These are phyloP conservation scores for Fringilla coelebs DNA, from an alignment of 2,797 vertebrate species.

Conservation along the genomic window DNA sequence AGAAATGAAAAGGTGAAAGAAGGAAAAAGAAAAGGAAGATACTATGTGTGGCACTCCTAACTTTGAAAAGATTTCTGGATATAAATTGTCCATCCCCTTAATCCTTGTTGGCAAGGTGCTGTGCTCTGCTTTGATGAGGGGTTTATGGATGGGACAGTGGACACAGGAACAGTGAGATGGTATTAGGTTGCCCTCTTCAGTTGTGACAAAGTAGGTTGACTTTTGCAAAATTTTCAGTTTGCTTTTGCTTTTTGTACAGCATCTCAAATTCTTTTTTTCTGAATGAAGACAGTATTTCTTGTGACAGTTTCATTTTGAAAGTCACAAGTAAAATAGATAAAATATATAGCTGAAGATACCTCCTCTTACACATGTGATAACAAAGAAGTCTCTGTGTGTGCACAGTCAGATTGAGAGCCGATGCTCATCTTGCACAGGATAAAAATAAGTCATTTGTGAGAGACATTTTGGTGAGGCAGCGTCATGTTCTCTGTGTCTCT, in stretches of 20 bases:
- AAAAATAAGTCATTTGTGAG: not conserved
- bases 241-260: not conserved
- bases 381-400: not conserved
- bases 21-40: not conserved
- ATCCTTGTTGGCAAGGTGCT: not conserved
- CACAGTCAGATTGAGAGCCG: not conserved
- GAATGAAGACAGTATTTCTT: not conserved
- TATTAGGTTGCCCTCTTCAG: constrained; percentile 62
- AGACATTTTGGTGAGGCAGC: not conserved
- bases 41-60: not conserved
- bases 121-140: not conserved
- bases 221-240: not conserved
- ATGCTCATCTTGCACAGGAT: not conserved
- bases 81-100: not conserved
- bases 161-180: not conserved
- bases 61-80: not conserved
- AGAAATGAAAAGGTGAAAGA: not conserved
- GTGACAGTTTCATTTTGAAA: not conserved
- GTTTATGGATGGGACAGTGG: not conserved
- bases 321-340: not conserved
- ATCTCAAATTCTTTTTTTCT: not conserved
- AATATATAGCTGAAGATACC: not conserved
- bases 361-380: not conserved
- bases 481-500: not conserved
- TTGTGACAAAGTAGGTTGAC: not conserved